Evolutionary conservation across 1,140 invertebrate genomes (phyloP).

Genomic region (Drosophila nasuta): DNA sequence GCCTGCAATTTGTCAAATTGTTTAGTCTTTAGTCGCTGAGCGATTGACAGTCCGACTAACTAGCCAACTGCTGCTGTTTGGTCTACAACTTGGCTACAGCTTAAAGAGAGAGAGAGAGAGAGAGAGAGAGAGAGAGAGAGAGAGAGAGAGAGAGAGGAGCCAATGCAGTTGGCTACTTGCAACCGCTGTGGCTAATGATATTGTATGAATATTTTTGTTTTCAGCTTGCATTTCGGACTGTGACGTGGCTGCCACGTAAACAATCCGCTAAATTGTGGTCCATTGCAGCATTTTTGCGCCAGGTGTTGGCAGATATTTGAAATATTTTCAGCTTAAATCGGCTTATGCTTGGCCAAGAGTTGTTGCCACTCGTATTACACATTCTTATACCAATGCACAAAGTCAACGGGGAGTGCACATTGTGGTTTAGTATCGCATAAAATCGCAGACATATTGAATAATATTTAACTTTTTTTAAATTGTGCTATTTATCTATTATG

Average conservation of each 20-base stretch:
- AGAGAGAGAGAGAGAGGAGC: background rate
- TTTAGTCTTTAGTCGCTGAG: conserved; percentile 77
- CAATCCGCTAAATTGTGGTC: conserved; percentile 62
- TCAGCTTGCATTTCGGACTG: conserved; percentile 20
- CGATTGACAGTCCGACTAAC: conserved; percentile 80
- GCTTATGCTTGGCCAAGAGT: conserved; percentile 4
- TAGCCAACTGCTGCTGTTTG: conserved; percentile 72
- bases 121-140: background rate
- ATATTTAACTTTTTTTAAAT: background rate
- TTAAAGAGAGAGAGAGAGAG: background rate
- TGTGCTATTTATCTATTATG: background rate
- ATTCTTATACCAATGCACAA: conserved; percentile 2
- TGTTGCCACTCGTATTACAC: conserved; percentile 32
- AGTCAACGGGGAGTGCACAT: conserved; percentile 1
- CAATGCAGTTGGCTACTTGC: conserved; percentile 8
- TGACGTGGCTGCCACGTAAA: conserved; percentile 67
- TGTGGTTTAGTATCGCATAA: conserved; percentile 3
- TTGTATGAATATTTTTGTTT: conserved; percentile 58
- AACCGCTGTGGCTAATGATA: conserved; percentile 48
- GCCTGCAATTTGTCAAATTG: conserved; percentile 79
- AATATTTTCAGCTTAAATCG: conserved; percentile 49
- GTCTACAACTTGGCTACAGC: conserved; percentile 34
- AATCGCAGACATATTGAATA: background rate
- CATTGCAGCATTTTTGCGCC: conserved; percentile 48
- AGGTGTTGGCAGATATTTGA: conserved; percentile 71